Percentiles rank a stretch among this genome's conserved stretches.
Conservation (phyloP, 2,797 vertebrate genomes). For the Takifugu rubripes region DNA sequence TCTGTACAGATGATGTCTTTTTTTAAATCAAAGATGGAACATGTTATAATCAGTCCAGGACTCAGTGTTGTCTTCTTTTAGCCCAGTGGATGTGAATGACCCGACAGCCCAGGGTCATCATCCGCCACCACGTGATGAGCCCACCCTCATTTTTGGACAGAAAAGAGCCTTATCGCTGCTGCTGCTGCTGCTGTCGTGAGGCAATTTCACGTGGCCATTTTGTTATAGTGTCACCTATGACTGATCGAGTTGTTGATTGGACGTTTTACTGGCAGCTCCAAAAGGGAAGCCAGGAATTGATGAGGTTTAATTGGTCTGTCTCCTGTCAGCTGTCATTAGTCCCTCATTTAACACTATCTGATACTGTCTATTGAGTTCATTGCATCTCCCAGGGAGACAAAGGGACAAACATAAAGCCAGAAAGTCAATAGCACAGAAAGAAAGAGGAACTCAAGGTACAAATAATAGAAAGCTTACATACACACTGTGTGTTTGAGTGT, state of each 20-base stretch:
- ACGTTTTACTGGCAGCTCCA: conserved; percentile 60
- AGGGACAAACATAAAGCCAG: conserved; percentile 20
- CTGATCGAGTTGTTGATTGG: conserved; percentile 73
- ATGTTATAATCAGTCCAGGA: too few species aligned
- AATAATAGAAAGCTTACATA: too few species aligned
- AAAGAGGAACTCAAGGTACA: conserved; percentile 1
- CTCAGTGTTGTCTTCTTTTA: neutral
- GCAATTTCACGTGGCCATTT: conserved; percentile 56
- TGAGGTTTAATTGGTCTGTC: conserved; percentile 75
- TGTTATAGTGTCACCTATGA: conserved; percentile 65
- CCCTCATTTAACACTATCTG: conserved; percentile 75
- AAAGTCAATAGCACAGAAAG: neutral
- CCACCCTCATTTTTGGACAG: too few species aligned
- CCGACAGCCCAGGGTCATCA: conserved; percentile 26
- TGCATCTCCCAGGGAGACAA: conserved; percentile 50
- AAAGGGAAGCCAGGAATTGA: conserved; percentile 63
- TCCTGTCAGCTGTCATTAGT: conserved; percentile 73
- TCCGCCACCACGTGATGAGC: conserved; percentile 16
- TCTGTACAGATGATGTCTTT: neutral
- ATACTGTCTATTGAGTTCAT: conserved; percentile 57
- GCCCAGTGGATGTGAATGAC: conserved; percentile 18
- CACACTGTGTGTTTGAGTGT: conserved; percentile 5
- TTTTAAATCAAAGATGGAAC: neutral
- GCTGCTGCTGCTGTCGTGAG: conserved; percentile 20
- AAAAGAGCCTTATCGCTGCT: conserved; percentile 19